Evolutionary conservation across 2,113 vertebrate species (phyloP).

Genomic region (Rhinopomastus cyanomelas): DNA sequence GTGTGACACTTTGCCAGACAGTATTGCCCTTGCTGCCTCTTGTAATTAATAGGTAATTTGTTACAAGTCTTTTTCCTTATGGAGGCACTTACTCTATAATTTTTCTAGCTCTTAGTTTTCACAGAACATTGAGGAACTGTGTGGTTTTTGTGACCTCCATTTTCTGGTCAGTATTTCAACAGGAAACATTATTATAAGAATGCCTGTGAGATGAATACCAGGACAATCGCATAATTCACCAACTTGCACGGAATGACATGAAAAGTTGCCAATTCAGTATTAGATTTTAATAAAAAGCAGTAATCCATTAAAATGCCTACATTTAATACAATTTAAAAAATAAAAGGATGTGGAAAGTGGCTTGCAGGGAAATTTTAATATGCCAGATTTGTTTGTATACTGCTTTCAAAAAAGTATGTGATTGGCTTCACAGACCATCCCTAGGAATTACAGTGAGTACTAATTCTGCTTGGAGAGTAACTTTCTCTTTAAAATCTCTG

Average conservation of each 20-base stretch:
- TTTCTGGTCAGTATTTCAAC: background rate
- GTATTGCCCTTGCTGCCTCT: background rate
- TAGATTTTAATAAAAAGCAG: background rate
- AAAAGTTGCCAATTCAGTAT: background rate
- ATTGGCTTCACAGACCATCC: background rate
- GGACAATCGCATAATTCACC: rapidly evolving
- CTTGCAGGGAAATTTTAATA: background rate
- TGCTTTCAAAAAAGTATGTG: background rate
- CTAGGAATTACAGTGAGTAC: background rate
- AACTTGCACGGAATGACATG: background rate
- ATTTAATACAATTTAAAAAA: background rate
- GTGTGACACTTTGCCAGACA: background rate
- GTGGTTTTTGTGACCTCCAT: background rate
- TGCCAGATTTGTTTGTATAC: background rate
- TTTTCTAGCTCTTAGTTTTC: background rate
- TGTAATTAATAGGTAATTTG: background rate
- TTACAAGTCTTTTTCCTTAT: background rate
- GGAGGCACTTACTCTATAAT: background rate
- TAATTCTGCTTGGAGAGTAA: background rate
- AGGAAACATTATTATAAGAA: background rate
- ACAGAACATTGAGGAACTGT: background rate
- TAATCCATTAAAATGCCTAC: background rate
- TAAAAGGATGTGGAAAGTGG: background rate
- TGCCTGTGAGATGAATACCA: background rate
- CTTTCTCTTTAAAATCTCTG: background rate